Evolutionary conservation across 2,113 vertebrate species (phyloP), one percentile per base, ranked within the genome.

Genomic region (Bujurquina vittata): DNA sequence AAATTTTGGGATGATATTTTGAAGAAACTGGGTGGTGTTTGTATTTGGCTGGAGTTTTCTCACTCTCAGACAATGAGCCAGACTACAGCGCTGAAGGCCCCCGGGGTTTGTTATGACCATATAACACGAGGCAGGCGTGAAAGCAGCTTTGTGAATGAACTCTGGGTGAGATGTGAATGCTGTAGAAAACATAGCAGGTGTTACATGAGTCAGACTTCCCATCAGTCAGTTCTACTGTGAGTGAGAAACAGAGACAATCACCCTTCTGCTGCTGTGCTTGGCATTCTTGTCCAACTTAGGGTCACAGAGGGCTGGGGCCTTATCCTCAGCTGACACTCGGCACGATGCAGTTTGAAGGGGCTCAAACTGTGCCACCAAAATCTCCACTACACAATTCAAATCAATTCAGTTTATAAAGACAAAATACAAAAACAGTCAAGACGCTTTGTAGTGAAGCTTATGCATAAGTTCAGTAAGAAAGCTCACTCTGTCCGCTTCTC

Each of bases 81-180:
- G 67, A 76, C 43, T 6, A 26, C 46, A 72, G 60, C 6, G 15
- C 46, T 20, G 33, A 56, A 23, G 59, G 46, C 65, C 77, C 15
- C 12, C 4, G 40, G 58, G 65, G 80, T 54, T 62, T 81, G 78
- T 81, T 22, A 58, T 59, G 59, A 59, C 56, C 4, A 6, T 17
- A 22, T 73, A 80, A 77, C 69, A n/a, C 33, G 3, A 33, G 46
- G 65, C 61, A 31, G 52, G 88, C 15, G 26, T 74, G 75, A 85
- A 79, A 57, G 61, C 46, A 72, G 78, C 79, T 26, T 43, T 58
- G 81, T 62, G 77, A 72, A 78, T 55, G 80, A 46, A 37, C 72
- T 52, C n/a, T 1, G 22, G 62, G 73, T 77, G 74, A 74, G 78
- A 81, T 57, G 59, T 20, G 57, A 77, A 37, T 18, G 49, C 40